phyloP scores from a whole-genome alignment of 2,113 vertebrate species.

The Penelope pileata region DNA sequence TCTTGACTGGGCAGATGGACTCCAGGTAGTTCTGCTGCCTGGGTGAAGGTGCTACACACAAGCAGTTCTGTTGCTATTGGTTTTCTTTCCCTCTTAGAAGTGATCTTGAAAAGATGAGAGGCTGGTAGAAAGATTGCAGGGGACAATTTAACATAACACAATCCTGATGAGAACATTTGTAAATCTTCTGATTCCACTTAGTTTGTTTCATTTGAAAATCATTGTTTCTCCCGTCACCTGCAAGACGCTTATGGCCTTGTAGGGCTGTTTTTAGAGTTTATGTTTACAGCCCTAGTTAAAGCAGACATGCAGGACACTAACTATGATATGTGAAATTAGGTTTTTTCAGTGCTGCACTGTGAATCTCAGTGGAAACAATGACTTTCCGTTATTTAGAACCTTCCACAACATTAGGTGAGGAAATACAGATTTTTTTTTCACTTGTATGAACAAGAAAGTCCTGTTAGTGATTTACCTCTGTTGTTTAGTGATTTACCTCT shows the following conservation, averaged over 20 bases:
- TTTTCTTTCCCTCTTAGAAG: neutral
- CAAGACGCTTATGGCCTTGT: neutral
- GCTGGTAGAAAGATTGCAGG: neutral
- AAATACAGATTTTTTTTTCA: conserved; percentile 35
- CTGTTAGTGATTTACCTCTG: conserved; percentile 61
- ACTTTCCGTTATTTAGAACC: conserved; percentile 51
- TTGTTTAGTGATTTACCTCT: conserved; percentile 64
- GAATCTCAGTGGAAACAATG: conserved; percentile 43
- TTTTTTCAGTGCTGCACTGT: conserved; percentile 33
- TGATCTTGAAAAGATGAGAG: neutral
- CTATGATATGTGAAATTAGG: conserved; percentile 27
- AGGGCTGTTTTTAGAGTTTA: neutral
- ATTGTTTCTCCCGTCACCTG: neutral
- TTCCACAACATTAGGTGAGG: conserved; percentile 20
- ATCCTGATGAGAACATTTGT: neutral
- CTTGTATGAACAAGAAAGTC: conserved; percentile 42
- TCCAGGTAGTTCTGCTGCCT: neutral
- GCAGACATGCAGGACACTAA: neutral
- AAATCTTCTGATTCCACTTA: neutral
- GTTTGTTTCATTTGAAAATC: neutral
- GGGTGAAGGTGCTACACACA: neutral
- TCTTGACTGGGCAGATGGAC: neutral
- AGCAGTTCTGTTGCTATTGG: neutral
- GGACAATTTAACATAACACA: neutral
- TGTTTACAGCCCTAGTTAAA: conserved; percentile 56